Conservation (phyloP, 1,140 invertebrate genomes). For the Pseudoatta argentina region DNA sequence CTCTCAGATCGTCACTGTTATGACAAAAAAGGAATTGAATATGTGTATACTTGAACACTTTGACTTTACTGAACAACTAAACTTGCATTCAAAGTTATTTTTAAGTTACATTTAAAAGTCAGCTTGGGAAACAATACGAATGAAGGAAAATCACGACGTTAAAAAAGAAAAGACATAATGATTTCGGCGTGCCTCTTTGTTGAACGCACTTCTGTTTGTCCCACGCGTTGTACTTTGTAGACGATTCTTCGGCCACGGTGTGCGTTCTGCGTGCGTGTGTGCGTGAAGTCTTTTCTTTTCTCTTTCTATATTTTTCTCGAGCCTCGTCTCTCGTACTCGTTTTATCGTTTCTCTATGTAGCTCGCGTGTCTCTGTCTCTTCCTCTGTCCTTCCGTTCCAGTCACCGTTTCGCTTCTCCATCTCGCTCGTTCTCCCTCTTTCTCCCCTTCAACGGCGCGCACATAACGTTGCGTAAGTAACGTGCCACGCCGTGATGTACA, state of each 20-base stretch:
- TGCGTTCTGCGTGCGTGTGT: background rate
- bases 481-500: slow-evolving; percentile 53
- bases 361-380: slow-evolving; percentile 29
- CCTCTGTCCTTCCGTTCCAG: slow-evolving; percentile 16
- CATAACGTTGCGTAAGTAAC: slow-evolving; percentile 73
- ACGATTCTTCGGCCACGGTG: background rate
- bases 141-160: background rate
- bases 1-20: background rate
- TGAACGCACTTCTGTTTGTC: slow-evolving; percentile 28
- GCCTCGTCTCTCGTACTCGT: slow-evolving; percentile 10
- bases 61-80: background rate
- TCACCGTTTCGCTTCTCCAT: slow-evolving; percentile 8
- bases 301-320: slow-evolving; percentile 21
- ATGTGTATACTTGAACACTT: slow-evolving; percentile 15
- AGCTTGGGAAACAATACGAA: background rate
- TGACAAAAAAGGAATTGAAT: background rate
- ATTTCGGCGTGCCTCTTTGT: slow-evolving; percentile 36
- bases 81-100: background rate
- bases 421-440: slow-evolving; percentile 64
- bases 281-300: background rate
- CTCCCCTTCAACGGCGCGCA: slow-evolving; percentile 52
- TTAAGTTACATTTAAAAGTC: background rate
- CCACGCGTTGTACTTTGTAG: slow-evolving; percentile 33
- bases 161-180: background rate
- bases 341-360: slow-evolving; percentile 7